Conservation (phyloP, 2,113 vertebrate genomes). For the Psilopogon haemacephalus region DNA sequence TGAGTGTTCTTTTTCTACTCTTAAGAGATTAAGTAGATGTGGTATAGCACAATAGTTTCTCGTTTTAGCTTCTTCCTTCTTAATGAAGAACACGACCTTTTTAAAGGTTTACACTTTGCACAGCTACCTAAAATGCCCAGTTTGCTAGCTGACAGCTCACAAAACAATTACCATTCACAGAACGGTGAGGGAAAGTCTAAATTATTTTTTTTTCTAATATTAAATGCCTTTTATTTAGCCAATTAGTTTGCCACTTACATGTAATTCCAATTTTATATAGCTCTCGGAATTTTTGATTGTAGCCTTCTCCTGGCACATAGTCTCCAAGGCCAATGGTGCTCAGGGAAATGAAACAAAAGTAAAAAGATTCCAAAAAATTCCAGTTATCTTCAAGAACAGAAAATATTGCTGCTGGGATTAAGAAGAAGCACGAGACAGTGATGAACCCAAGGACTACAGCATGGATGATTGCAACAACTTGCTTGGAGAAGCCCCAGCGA, state of each 20-base stretch:
- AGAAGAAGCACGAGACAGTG: slow-evolving; percentile 88
- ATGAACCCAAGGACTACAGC: slow-evolving; percentile 82
- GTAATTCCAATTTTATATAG: slow-evolving; percentile 96
- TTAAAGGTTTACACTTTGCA: not conserved
- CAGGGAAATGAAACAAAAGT: slow-evolving; percentile 97
- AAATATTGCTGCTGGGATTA: slow-evolving; percentile 93
- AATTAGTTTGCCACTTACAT: slow-evolving; percentile 77
- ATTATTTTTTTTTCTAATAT: not conserved
- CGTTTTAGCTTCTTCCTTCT: not conserved
- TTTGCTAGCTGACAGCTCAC: not conserved
- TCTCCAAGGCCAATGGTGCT: slow-evolving; percentile 97
- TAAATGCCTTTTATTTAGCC: not conserved
- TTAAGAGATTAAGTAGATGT: not conserved
- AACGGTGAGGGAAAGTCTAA: not conserved
- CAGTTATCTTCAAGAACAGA: slow-evolving; percentile 91
- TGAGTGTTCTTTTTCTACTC: not conserved
- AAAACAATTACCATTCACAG: not conserved
- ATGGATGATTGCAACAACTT: slow-evolving; percentile 86
- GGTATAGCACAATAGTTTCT: not conserved
- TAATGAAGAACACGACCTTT: not conserved
- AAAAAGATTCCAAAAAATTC: slow-evolving; percentile 98
- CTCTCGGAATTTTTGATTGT: slow-evolving; percentile 90
- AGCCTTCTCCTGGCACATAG: slow-evolving; percentile 93
- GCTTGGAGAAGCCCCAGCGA: slow-evolving; percentile 90
- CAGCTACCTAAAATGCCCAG: not conserved